phyloP scores from a whole-genome alignment of 2,888 invertebrate genomes.

The Harmothoe impar region DNA sequence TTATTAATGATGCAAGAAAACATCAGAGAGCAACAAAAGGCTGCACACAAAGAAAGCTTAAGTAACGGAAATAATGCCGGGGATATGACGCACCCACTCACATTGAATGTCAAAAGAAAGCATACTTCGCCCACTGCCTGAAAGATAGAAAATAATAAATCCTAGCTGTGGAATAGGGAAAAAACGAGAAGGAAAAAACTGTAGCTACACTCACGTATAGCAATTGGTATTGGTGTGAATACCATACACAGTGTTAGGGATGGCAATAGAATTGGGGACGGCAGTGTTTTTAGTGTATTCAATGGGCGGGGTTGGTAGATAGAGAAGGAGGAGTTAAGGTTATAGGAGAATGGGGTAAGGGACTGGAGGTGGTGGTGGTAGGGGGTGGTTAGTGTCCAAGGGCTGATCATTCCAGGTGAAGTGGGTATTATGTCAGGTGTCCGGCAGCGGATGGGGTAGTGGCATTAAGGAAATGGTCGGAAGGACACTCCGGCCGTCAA shows the following conservation, averaged over 20 bases:
- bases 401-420: constrained; percentile 37
- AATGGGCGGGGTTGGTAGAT: background rate
- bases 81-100: constrained; percentile 37
- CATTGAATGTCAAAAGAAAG: constrained; percentile 46
- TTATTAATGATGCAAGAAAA: constrained; percentile 60
- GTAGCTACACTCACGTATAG: background rate
- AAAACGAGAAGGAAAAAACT: background rate
- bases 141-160: constrained; percentile 57
- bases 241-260: background rate
- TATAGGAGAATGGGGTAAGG: background rate
- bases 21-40: constrained; percentile 48
- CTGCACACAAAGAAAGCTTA: constrained; percentile 53
- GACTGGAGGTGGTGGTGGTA: background rate
- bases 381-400: background rate
- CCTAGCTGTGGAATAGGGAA: background rate
- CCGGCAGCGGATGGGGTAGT: constrained; percentile 26
- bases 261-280: background rate
- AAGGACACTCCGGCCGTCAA: background rate
- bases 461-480: constrained; percentile 49
- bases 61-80: constrained; percentile 59
- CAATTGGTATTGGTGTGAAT: background rate
- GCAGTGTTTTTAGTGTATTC: background rate
- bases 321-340: background rate
- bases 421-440: constrained; percentile 51
- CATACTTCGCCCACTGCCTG: background rate